phyloP scores from a whole-genome alignment of 2,888 invertebrate genomes.

The Clusia tigrina region DNA sequence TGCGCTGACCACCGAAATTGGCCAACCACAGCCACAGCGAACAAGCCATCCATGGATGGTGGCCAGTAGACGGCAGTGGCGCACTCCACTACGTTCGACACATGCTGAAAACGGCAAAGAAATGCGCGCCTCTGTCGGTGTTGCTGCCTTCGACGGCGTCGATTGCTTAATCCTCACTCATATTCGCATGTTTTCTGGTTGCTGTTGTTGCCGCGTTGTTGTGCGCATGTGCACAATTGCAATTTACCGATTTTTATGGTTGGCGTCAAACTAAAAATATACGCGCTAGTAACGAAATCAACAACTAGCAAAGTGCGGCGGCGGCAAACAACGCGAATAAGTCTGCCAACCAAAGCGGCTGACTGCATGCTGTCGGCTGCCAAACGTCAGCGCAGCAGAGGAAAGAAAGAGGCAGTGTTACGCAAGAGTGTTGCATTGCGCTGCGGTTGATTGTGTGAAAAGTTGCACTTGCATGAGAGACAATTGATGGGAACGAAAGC shows the following conservation, averaged over 20 bases:
- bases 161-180: conserved; percentile 15
- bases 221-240: conserved; percentile 27
- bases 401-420: background rate
- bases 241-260: background rate
- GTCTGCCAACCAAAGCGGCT: background rate
- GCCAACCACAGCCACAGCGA: background rate
- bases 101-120: background rate
- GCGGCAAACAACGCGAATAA: background rate
- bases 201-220: conserved; percentile 37
- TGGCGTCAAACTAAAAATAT: background rate
- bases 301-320: background rate
- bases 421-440: background rate
- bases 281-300: background rate
- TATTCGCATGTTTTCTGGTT: conserved; percentile 15
- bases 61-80: background rate
- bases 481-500: too few relatives aligned
- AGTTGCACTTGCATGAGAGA: background rate
- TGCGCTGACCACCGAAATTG: background rate
- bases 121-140: background rate
- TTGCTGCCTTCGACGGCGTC: background rate
- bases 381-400: background rate
- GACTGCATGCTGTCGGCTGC: background rate
- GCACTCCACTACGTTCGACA: too few relatives aligned
- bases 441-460: background rate
- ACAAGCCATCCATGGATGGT: background rate